phyloP scores from a whole-genome alignment of 2,797 vertebrate species.

The Sebastes umbrosus region DNA sequence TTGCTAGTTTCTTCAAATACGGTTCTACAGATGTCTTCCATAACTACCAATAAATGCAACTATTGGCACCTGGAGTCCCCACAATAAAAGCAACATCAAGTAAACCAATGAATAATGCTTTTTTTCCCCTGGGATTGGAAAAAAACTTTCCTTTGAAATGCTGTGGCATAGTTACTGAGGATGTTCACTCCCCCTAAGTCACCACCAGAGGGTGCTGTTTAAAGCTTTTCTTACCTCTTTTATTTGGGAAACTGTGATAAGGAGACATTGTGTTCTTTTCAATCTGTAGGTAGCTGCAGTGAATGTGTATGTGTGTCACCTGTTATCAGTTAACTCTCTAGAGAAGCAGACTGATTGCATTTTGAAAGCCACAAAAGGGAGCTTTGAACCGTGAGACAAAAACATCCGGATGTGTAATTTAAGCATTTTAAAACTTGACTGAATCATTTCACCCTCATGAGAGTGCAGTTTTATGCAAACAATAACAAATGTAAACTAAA shows the following conservation, averaged over 20 bases:
- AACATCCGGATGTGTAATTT: conserved; percentile 6
- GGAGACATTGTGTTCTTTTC: conserved; percentile 70
- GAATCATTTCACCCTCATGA: conserved; percentile 1
- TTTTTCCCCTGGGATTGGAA: background rate
- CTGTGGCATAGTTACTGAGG: background rate
- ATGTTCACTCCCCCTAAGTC: background rate
- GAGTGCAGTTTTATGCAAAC: background rate
- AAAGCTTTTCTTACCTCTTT: conserved; percentile 16
- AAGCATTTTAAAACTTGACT: background rate
- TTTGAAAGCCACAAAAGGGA: conserved; percentile 6
- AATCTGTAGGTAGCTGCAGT: conserved; percentile 25
- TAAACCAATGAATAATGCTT: background rate
- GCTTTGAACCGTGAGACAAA: conserved; percentile 4
- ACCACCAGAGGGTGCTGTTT: conserved; percentile 64
- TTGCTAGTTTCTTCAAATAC: background rate
- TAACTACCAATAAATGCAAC: background rate
- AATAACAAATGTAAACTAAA: background rate
- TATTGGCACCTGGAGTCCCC: background rate
- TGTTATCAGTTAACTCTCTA: conserved; percentile 12
- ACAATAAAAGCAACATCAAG: background rate
- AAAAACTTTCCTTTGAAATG: background rate
- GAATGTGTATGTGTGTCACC: background rate
- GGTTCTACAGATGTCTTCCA: background rate
- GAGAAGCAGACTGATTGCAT: conserved; percentile 11
- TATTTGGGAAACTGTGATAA: conserved; percentile 19